Conservation (phyloP, 2,797 vertebrate genomes). For the Salmo trutta region DNA sequence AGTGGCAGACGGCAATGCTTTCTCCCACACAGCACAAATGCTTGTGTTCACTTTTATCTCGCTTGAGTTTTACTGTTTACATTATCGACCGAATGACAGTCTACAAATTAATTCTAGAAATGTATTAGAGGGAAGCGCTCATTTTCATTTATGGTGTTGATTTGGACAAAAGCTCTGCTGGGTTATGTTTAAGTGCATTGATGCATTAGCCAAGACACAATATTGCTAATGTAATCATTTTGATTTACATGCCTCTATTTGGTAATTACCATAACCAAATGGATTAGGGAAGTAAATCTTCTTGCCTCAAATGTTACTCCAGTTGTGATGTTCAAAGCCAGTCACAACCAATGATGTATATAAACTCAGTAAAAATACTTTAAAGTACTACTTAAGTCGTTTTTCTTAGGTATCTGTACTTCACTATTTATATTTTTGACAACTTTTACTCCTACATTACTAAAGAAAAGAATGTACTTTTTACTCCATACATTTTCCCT, state of each 20-base stretch:
- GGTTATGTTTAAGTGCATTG: slow-evolving; percentile 27
- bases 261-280: background rate
- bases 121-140: slow-evolving; percentile 23
- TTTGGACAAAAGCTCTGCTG: slow-evolving; percentile 29
- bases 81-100: slow-evolving; percentile 24
- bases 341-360: background rate
- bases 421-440: no score
- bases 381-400: no score
- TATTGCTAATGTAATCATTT: slow-evolving; percentile 36
- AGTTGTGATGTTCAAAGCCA: background rate
- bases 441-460: no score
- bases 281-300: background rate
- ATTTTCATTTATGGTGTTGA: slow-evolving; percentile 40
- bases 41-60: slow-evolving; percentile 2
- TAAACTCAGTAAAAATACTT: no score
- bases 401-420: no score
- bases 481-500: no score
- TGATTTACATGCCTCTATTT: background rate
- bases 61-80: slow-evolving; percentile 18
- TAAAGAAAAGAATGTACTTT: no score
- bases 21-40: slow-evolving; percentile 34
- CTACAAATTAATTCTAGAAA: slow-evolving; percentile 13
- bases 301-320: background rate
- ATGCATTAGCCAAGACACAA: slow-evolving; percentile 25
- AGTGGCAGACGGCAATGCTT: slow-evolving; percentile 23